Conservation (phyloP, 2,797 vertebrate genomes). For the Cottoperca gobio region DNA sequence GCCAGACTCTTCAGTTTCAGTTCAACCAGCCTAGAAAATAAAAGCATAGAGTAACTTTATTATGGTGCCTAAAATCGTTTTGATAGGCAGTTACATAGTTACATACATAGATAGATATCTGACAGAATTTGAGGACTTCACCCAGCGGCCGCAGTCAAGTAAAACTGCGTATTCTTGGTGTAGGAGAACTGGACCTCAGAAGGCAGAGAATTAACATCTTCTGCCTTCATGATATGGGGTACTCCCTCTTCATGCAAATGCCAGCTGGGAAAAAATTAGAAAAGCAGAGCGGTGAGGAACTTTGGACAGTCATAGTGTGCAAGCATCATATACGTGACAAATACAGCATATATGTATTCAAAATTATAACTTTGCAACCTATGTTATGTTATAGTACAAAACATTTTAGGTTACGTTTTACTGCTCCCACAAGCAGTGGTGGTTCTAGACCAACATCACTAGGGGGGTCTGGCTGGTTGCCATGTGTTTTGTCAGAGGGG, state of each 20-base stretch:
- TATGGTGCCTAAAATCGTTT: no score
- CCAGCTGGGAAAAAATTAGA: constrained; percentile 58
- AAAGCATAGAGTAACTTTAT: no score
- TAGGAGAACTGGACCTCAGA: constrained; percentile 67
- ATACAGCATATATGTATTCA: no score
- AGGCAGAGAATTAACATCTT: constrained; percentile 17
- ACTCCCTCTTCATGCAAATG: constrained; percentile 35
- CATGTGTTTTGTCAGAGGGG: no score
- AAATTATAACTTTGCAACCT: neutral
- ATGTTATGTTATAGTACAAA: neutral
- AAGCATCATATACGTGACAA: neutral
- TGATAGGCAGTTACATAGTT: no score
- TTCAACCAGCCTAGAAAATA: no score
- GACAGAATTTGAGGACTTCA: constrained; percentile 22
- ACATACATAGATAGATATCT: no score
- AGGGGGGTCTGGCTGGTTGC: no score
- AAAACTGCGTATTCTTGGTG: constrained; percentile 44
- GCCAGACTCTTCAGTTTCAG: no score
- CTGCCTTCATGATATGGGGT: constrained; percentile 47
- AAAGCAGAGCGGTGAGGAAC: neutral
- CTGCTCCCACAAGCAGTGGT: no score
- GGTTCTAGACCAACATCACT: no score
- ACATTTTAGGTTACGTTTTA: no score
- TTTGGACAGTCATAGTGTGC: neutral
- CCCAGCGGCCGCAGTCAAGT: constrained; percentile 60